Base-by-base conservation (phyloP, 1,140 invertebrate species). In the Phthorimaea operculella region DNA sequence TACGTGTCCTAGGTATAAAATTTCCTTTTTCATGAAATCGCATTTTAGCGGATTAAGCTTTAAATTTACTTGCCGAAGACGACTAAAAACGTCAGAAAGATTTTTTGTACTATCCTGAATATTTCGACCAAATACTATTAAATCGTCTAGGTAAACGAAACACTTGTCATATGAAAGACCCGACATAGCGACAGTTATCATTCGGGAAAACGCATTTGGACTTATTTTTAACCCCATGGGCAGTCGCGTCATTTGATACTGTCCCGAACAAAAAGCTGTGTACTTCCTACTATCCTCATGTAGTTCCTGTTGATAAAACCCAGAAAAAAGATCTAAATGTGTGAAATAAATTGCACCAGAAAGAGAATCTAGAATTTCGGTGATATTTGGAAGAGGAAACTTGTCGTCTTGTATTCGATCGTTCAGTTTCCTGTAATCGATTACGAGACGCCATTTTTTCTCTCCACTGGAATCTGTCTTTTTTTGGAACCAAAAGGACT, bases 91-190 rank as follows among this genome's bases (percentile, higher is more conserved):
- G 18, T 67, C 45, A 17, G 51, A 48, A 28, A 86, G 83, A 78
- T 55, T 80, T 66, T 47, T 85, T 55, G 55, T 83, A 72, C 47
- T 62, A 63, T 36, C 62, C 52, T 14, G 57, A 61, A 59, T 34
- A 12, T 49, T 55, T 6, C 49, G n/a, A 1, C 62, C 53, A 47
- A 66, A 78, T 17, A 80, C 56, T 1, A 87, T 61, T 0, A 87
- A 66, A 55, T 85, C 79, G 58, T 87, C 82, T 28, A 79, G 47
- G 55, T 85, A 87, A 15, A 83, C 67, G 45, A 75, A 68, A 58
- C 65, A 68, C 52, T 63, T 62, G 1, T 66, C 58, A 15, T 62
- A 59, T 12, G 17, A 57, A 44, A 66, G 47, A n/a, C 60, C 56
- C 11, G 60, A 12, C 56, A 66, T 57, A 12, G 60, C 64, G 0